Conservation (phyloP, 1,140 invertebrate species). For the Drosophila nigrodunni region DNA sequence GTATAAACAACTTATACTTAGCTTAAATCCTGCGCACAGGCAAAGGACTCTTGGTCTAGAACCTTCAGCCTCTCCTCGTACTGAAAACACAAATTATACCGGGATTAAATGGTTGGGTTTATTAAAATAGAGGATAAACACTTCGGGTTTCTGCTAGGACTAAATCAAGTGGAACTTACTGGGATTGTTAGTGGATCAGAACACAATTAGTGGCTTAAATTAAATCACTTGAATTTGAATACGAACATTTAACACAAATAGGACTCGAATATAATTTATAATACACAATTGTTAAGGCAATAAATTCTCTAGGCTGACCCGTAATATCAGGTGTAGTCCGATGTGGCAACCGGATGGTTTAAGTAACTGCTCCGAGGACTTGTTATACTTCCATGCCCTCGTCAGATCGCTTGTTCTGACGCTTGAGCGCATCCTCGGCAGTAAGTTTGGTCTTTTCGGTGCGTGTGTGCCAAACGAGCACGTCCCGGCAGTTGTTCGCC, state of each 20-base stretch:
- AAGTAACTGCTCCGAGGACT: background rate
- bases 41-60: too few species aligned
- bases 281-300: constrained; percentile 3
- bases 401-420: constrained; percentile 86
- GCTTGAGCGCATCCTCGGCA: constrained; percentile 87
- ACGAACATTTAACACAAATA: constrained; percentile 10
- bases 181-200: background rate
- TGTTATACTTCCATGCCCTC: constrained; percentile 90
- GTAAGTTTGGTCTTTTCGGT: constrained; percentile 93
- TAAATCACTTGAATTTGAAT: constrained; percentile 12
- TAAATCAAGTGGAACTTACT: background rate
- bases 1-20: too few species aligned
- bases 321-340: constrained; percentile 10
- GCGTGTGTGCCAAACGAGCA: constrained; percentile 98
- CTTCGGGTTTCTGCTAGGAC: background rate
- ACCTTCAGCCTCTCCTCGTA: background rate
- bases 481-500: constrained; percentile 95
- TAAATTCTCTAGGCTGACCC: constrained; percentile 49
- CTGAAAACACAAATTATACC: background rate
- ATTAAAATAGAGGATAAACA: constrained; percentile 10
- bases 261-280: constrained; percentile 4
- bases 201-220: constrained; percentile 8
- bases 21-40: too few species aligned
- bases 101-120: constrained; percentile 12
- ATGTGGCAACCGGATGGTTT: constrained; percentile 3